Evolutionary conservation across 2,113 vertebrate genomes (phyloP), one percentile per base, ranked within the genome.

Genomic region (Semicossyphus pulcher): DNA sequence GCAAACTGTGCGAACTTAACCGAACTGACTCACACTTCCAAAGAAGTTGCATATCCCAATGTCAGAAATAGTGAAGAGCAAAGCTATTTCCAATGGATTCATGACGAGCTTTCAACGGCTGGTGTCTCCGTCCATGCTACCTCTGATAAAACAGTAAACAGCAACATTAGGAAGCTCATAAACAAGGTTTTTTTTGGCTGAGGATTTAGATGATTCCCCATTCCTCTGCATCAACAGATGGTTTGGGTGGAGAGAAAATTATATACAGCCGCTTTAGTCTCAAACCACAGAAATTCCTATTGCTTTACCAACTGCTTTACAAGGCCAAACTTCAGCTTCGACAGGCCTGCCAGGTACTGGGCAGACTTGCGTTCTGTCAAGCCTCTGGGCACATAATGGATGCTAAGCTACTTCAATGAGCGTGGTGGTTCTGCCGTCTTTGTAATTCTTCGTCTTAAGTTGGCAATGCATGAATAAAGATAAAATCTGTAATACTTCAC

Each of bases 171-270:
- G 10, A 5, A n/a, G 45, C 7, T 20, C 3, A 44, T 28, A 44
- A 73, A 72, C 44, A 54, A 32, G 32, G 15, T 53, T 65, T 67
- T 53, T 65, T 67, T 62, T 63, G 60, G 15, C 7, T 26, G 37
- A 76, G 54, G 37, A 48, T 72, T 72, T 28, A 67, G 59, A 80
- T 56, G 69, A 80, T 73, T 82, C 23, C 29, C 67, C 49, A 21
- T 56, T 66, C 69, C 57, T 25, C 2, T 42, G 78, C 83, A 76
- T 78, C 81, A 88, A 78, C 85, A 88, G 84, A 88, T 80, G 84
- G 85, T 89, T 80, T 80, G 89, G 90, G 84, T 80, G 84, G 84
- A 87, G 85, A 84, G 86, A 75, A 90, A 91, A 91, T 89, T 86
- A 84, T 70, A 91, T 65, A 76, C 63, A 81, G 64, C 75, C 68